Percentiles rank a stretch among this genome's conserved stretches.
phyloP scores from a whole-genome alignment of 23 tunicate species.

The Halocynthia aurantium region DNA sequence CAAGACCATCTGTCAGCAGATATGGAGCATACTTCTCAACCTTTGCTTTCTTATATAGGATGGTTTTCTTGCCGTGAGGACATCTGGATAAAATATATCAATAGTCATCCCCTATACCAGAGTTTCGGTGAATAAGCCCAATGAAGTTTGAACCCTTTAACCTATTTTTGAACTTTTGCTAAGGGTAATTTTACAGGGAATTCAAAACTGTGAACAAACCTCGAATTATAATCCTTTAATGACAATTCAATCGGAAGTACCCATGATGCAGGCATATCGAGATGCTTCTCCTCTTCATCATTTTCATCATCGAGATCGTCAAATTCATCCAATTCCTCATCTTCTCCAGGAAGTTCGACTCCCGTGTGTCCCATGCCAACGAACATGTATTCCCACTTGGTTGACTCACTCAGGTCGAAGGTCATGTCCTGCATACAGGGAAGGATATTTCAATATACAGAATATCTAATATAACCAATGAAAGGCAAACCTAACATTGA shows the following conservation, averaged over 20 bases:
- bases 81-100: slow-evolving; percentile 37
- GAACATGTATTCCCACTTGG: slow-evolving; percentile 80
- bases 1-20: slow-evolving; percentile 83
- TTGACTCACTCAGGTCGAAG: slow-evolving; percentile 73
- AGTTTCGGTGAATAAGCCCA: background rate
- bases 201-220: slow-evolving; percentile 20
- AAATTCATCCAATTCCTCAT: slow-evolving; percentile 79
- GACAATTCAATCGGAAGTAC: slow-evolving; percentile 54
- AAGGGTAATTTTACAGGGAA: background rate
- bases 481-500: too few relatives aligned
- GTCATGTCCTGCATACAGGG: slow-evolving; percentile 45
- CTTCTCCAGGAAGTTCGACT: slow-evolving; percentile 71
- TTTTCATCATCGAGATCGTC: slow-evolving; percentile 72
- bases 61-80: slow-evolving; percentile 87
- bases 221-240: slow-evolving; percentile 63
- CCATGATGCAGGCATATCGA: slow-evolving; percentile 94
- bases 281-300: slow-evolving; percentile 79
- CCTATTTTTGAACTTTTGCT: too few relatives aligned
- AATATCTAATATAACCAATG: background rate
- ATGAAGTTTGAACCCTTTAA: too few relatives aligned
- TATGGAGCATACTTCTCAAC: slow-evolving; percentile 83
- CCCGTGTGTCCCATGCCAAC: slow-evolving; percentile 45
- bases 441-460: background rate
- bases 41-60: slow-evolving; percentile 70
- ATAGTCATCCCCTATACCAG: background rate